phyloP scores from a whole-genome alignment of 2,113 vertebrate species.

The Epinephelus moara region DNA sequence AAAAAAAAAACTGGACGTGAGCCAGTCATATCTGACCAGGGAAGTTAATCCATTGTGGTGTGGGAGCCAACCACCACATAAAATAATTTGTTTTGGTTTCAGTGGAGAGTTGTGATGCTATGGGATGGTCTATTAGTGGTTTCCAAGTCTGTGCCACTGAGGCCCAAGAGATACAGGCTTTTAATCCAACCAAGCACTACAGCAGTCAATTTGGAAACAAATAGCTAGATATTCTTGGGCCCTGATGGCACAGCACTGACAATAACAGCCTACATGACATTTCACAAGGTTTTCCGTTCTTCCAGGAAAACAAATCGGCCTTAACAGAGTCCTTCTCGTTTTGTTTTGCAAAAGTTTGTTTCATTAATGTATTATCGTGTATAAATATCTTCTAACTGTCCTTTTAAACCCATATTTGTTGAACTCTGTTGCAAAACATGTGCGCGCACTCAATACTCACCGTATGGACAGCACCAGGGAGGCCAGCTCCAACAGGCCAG shows the following conservation, averaged over 20 bases:
- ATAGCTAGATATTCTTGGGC: not conserved
- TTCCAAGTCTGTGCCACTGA: slow-evolving; percentile 10
- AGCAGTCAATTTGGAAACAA: slow-evolving; percentile 7
- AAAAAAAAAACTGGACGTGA: slow-evolving; percentile 4
- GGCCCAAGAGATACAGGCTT: slow-evolving; percentile 28
- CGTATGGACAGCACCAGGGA: slow-evolving; percentile 92
- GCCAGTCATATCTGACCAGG: slow-evolving; percentile 17
- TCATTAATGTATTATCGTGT: not conserved
- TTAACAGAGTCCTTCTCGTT: slow-evolving; percentile 9
- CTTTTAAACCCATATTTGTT: not conserved
- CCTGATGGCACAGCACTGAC: slow-evolving; percentile 14
- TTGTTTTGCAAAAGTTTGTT: slow-evolving; percentile 8
- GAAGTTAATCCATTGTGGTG: slow-evolving; percentile 27
- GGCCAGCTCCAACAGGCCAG: slow-evolving; percentile 89
- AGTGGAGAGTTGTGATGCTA: slow-evolving; percentile 24
- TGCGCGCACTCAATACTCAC: slow-evolving; percentile 76
- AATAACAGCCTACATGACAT: slow-evolving; percentile 20
- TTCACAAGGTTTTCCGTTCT: not conserved
- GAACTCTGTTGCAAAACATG: not conserved
- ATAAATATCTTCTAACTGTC: not conserved
- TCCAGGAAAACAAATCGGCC: slow-evolving; percentile 24
- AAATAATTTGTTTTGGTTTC: slow-evolving; percentile 38
- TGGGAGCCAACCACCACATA: slow-evolving; percentile 39
- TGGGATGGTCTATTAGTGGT: slow-evolving; percentile 15
- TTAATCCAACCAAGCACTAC: slow-evolving; percentile 12